Evolutionary conservation across 1,140 invertebrate species (phyloP).

Genomic region (Aphidius gifuensis): DNA sequence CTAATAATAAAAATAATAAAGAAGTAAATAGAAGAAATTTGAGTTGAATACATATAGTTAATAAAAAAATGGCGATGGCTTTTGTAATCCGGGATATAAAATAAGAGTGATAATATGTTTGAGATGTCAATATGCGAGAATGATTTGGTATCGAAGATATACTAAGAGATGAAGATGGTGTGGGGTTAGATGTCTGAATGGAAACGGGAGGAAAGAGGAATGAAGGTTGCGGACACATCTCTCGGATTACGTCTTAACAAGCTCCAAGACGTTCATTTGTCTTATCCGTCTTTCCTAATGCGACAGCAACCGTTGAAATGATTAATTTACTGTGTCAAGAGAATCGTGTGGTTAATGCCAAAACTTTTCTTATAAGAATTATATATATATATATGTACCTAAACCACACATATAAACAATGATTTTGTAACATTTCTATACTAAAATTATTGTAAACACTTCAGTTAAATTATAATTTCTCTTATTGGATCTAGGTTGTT

Average conservation of each 20-base stretch:
- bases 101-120: background rate
- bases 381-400: no score
- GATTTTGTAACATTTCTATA: no score
- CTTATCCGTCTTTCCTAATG: conserved; percentile 54
- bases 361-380: no score
- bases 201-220: conserved; percentile 22
- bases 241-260: conserved; percentile 56
- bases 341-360: no score
- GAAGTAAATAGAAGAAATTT: no score
- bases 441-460: no score
- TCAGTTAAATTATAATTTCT: no score
- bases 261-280: conserved; percentile 55
- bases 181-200: background rate
- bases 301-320: conserved; percentile 54
- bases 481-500: no score
- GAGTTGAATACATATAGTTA: background rate
- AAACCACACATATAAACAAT: no score
- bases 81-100: conserved; percentile 1
- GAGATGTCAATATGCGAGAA: background rate
- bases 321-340: conserved; percentile 48
- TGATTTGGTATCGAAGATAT: background rate
- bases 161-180: conserved; percentile 9
- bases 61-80: no score
- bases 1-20: no score
- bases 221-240: conserved; percentile 46